Evolutionary conservation across 2,797 vertebrate genomes (phyloP).

Genomic region (Acanthopagrus latus): DNA sequence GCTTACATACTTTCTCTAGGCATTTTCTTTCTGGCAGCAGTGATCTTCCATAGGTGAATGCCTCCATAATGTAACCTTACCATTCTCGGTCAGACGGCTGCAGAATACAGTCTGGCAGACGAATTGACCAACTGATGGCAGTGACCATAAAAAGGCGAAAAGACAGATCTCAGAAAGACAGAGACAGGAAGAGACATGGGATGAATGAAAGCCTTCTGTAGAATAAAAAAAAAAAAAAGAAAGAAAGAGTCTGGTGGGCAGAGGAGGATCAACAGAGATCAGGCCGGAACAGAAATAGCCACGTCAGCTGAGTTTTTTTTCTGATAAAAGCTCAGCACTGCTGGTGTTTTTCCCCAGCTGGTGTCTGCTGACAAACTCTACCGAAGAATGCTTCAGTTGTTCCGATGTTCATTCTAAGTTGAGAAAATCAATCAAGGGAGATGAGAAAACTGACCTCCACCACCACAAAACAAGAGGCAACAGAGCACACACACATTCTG

Average conservation of each 20-base stretch:
- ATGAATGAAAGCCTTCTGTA: not conserved
- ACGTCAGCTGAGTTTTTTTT: not conserved
- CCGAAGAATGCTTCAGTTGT: constrained; percentile 30
- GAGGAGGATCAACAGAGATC: constrained; percentile 14
- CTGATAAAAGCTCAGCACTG: constrained; percentile 14
- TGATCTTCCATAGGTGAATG: not conserved
- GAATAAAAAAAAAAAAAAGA: constrained; percentile 14
- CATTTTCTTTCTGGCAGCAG: constrained; percentile 1
- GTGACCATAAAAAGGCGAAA: constrained; percentile 52
- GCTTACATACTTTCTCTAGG: not conserved
- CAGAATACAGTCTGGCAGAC: not conserved
- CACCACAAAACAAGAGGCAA: constrained; percentile 5
- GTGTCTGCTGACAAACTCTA: constrained; percentile 22
- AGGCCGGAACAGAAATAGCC: not conserved
- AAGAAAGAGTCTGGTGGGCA: constrained; percentile 7
- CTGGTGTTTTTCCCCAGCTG: constrained; percentile 13
- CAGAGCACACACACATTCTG: constrained; percentile 13
- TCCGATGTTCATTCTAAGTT: constrained; percentile 32
- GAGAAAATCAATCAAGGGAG: constrained; percentile 51
- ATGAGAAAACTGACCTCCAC: constrained; percentile 54
- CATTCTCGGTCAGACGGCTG: constrained; percentile 43
- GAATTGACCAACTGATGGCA: constrained; percentile 13
- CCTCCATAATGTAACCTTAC: constrained; percentile 9
- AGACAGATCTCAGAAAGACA: not conserved
- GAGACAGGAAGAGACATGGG: not conserved